Evolutionary conservation across 2,888 invertebrate genomes (phyloP), one percentile per base, ranked within the genome.

Genomic region (Synergus laeviventris): DNA sequence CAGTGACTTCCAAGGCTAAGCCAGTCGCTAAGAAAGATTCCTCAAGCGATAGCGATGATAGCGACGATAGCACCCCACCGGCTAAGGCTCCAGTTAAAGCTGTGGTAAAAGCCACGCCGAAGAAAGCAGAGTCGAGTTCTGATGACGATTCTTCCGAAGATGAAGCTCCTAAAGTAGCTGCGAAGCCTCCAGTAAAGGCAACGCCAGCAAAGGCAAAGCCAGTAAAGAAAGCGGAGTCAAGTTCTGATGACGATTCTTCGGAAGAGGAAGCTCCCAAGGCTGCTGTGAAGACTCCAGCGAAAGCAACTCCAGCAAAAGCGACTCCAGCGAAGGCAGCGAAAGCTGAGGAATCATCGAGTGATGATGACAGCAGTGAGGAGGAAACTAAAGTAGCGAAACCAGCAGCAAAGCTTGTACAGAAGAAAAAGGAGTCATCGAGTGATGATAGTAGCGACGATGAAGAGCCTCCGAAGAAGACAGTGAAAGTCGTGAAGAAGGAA

Each of bases 31-130:
- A 74, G 11, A 62, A 89, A 76, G 89, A 91, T 74, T 91, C 90
- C n/a, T 90, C 91, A 36, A 56, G 56, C 21, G 56, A 49, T 16
- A 49, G 49, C n/a, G 91, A 91, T 12, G 91, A 91, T 79, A 90
- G 89, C 36, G 88, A 86, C 11, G 90, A 91, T 7, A n/a, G n/a
- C n/a, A n/a, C n/a, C n/a, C n/a, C 66, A 49, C 42, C 73, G 3
- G 24, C 61, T 12, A 80, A 78, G 59, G 73, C 75, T 54, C 62
- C 79, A 14, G 78, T 42, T 59, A 79, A 80, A 16, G 76, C 70
- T 61, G 45, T 70, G 9, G 31, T 61, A 14, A 80, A 77, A 61
- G 73, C 79, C 61, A 73, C 75, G 54, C 74, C 78, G 49, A 79
- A 80, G 14, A 78, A 84, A 61, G 81, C 83, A 36, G 79, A 82